Conservation (phyloP, 2,888 invertebrate genomes). For the Leptopilina drosophilae region DNA sequence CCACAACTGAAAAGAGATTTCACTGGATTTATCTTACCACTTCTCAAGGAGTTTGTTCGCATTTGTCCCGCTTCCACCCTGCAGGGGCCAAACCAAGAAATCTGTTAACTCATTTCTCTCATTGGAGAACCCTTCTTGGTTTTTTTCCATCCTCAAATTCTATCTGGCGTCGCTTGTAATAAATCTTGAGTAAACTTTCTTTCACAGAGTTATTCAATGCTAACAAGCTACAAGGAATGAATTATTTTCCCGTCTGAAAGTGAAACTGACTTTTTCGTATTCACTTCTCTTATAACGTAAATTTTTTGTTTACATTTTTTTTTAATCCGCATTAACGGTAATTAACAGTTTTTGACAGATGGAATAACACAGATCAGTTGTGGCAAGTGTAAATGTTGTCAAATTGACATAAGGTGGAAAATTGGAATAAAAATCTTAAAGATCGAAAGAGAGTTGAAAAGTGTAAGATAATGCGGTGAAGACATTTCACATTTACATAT, state of each 20-base stretch:
- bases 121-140: background rate
- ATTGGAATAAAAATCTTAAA: too few relatives aligned
- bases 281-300: background rate
- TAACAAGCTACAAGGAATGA: slow-evolving; percentile 5
- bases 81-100: background rate
- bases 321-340: too few relatives aligned
- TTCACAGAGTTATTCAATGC: background rate
- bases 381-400: too few relatives aligned
- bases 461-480: background rate
- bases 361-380: too few relatives aligned
- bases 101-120: slow-evolving; percentile 36
- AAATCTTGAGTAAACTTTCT: slow-evolving; percentile 27
- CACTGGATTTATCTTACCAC: slow-evolving; percentile 57
- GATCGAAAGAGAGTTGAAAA: too few relatives aligned
- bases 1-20: slow-evolving; percentile 52
- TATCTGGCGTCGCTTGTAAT: slow-evolving; percentile 19
- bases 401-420: too few relatives aligned
- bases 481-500: slow-evolving; percentile 33
- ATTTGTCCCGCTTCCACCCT: slow-evolving; percentile 9
- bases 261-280: background rate
- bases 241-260: slow-evolving; percentile 8
- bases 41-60: slow-evolving; percentile 3
- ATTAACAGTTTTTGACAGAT: too few relatives aligned
- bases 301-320: background rate
- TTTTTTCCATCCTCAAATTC: slow-evolving; percentile 5